Conservation (phyloP, 1,140 invertebrate genomes). For the Caenorhabditis latens region DNA sequence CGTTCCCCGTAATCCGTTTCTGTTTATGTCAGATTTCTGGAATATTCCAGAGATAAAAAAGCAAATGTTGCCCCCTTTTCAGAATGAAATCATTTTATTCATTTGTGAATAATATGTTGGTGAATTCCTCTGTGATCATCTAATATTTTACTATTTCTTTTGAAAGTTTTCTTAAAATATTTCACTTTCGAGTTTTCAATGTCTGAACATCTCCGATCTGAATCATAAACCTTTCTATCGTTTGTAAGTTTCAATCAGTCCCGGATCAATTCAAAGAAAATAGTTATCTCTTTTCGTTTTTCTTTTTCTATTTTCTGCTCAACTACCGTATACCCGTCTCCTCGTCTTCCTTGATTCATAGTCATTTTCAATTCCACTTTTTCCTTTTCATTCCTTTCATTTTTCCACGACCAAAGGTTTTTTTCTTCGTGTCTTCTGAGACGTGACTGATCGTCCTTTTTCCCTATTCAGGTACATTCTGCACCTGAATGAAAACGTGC, state of each 20-base stretch:
- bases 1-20: constrained; percentile 12
- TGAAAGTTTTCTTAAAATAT: no score
- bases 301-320: no score
- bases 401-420: not conserved
- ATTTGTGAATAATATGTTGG: not conserved
- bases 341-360: not conserved
- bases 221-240: no score
- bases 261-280: no score
- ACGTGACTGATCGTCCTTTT: constrained; percentile 38
- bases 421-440: constrained; percentile 10
- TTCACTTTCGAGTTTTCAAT: no score
- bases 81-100: constrained; percentile 17
- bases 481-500: constrained; percentile 29
- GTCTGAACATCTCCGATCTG: no score
- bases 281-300: no score
- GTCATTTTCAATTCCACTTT: not conserved
- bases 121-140: no score
- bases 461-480: constrained; percentile 5
- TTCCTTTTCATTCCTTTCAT: not conserved
- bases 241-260: no score
- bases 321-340: not conserved
- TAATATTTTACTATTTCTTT: no score
- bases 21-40: constrained; percentile 13
- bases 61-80: not conserved
- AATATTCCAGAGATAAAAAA: not conserved